Conservation (phyloP, 2,797 vertebrate species). For the Poeciliopsis turneri region DNA sequence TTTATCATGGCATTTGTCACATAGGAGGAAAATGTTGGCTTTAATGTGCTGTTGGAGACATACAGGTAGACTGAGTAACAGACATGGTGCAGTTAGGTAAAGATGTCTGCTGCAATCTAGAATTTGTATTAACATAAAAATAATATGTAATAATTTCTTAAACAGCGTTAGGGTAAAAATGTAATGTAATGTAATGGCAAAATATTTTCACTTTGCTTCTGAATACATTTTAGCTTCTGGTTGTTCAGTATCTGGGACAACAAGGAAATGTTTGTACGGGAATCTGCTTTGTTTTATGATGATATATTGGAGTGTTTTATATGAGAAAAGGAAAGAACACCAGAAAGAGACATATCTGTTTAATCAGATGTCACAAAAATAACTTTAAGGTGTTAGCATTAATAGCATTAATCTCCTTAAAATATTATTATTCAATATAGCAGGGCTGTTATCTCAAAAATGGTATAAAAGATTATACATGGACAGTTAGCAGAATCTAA, state of each 20-base stretch:
- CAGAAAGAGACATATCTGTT: neutral
- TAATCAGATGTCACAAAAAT: neutral
- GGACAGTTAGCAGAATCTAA: neutral
- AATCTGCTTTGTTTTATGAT: neutral
- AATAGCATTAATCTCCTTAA: neutral
- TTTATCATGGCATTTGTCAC: slow-evolving; percentile 23
- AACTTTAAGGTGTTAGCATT: neutral
- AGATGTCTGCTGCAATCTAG: neutral
- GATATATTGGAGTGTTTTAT: neutral
- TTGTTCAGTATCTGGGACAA: neutral
- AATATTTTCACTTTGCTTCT: neutral
- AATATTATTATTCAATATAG: neutral
- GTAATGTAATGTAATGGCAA: too few species aligned
- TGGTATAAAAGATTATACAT: neutral
- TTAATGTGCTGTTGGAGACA: too few species aligned
- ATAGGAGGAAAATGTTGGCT: neutral
- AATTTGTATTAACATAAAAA: neutral
- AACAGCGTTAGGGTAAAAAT: too few species aligned
- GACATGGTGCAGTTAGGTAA: neutral
- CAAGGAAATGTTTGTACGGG: neutral
- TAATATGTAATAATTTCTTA: too few species aligned
- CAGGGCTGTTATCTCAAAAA: neutral
- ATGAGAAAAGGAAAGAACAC: neutral
- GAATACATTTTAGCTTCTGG: neutral
- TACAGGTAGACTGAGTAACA: neutral